Evolutionary conservation across 2,113 vertebrate genomes (phyloP), one percentile per base, ranked within the genome.

Genomic region (Hylia prasina): DNA sequence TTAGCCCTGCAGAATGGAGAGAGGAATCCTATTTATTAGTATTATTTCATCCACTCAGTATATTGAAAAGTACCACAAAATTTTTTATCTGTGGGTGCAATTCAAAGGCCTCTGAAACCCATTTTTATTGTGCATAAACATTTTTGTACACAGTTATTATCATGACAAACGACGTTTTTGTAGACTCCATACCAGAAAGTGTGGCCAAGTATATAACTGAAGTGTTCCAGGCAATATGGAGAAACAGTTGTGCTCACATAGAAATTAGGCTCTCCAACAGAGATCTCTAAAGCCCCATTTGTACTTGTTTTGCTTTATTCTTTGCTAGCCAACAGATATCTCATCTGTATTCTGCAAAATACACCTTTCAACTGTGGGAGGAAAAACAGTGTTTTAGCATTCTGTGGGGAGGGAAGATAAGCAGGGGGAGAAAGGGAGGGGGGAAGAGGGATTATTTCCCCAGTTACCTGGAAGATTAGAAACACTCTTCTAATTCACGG

Each of bases 321-420:
- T 96, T 96, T 96, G 72, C 95, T 94, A 96, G 86, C 82, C 92
- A 96, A 92, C 94, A 95, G 97, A 89, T 89, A 94, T 87, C 88
- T 97, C 97, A 96, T 97, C 97, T 93, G 91, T 94, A 95, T 93
- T 98, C 96, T 91, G 92, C 87, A 96, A 97, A 97, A 94, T 87
- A 94, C 90, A 97, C 66, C 81, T 94, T 96, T 94, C 83, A 92
- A 89, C 81, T 85, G 77, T 64, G 61, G 47, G 40, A 93, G 53
- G 90, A 84, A 94, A 94, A 95, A n/a, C 83, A 94, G 27, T 65
- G 48, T 51, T 89, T 92, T 60, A 79, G 57, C 53, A 65, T 91
- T 94, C 83, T 64, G 83, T 69, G 44, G 72, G 69, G 57, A 95
- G 37, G 39, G 51, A 78, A 90, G 89, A 87, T 90, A 90, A 77